These are phyloP conservation scores for Nomada fabriciana DNA, from an alignment of 2,888 invertebrate species.

Conservation along the genomic window DNA sequence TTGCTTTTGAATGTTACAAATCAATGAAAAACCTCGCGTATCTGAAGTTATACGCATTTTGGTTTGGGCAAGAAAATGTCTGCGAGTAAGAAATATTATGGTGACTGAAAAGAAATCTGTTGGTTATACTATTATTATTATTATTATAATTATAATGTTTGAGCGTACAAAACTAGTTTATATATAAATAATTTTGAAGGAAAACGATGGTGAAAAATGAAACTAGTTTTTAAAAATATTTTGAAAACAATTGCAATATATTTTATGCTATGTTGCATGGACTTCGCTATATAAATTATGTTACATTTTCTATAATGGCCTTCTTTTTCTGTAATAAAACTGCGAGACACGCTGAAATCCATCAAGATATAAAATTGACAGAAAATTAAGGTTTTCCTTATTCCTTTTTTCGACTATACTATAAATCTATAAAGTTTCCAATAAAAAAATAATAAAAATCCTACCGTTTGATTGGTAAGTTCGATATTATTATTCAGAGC, in stretches of 20 bases:
- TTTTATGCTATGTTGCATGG: background rate
- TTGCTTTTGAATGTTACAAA: constrained; percentile 43
- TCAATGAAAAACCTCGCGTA: background rate
- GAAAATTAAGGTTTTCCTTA: constrained; percentile 9
- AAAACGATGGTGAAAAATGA: background rate
- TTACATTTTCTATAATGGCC: constrained; percentile 13
- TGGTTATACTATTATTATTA: background rate
- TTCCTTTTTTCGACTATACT: background rate
- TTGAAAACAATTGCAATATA: background rate
- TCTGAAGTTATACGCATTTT: too few species aligned
- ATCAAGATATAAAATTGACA: constrained; percentile 22
- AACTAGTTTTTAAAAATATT: background rate
- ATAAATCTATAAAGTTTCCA: background rate
- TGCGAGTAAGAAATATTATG: too few species aligned
- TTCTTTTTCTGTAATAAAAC: constrained; percentile 3
- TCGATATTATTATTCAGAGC: background rate
- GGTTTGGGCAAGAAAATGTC: too few species aligned
- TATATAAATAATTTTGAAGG: background rate
- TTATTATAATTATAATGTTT: background rate
- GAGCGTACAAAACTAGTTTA: background rate
- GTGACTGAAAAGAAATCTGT: too few species aligned
- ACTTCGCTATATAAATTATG: constrained; percentile 19
- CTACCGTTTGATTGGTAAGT: background rate
- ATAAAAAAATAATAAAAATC: background rate
- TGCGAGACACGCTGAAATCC: constrained; percentile 5